Conservation (phyloP, 2,888 invertebrate genomes). For the Eupithecia insigniata region DNA sequence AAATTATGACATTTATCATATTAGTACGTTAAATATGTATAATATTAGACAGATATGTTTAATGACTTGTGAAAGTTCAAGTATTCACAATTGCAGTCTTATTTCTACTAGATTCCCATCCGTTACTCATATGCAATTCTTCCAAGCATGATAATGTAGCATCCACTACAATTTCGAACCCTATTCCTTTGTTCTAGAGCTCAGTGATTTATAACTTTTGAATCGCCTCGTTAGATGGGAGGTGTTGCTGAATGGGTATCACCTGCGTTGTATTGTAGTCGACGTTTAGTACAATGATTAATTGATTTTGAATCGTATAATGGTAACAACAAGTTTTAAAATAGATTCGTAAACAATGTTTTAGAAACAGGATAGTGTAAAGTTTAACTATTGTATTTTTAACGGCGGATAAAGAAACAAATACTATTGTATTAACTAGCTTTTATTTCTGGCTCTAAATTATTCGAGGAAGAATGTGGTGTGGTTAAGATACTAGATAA, state of each 20-base stretch:
- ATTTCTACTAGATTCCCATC: neutral
- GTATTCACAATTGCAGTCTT: neutral
- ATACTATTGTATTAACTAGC: neutral
- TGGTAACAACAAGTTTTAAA: constrained; percentile 22
- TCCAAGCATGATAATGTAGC: neutral
- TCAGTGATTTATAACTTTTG: constrained; percentile 19
- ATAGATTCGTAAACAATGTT: constrained; percentile 25
- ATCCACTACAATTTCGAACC: neutral
- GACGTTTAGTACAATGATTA: constrained; percentile 49
- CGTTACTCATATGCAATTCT: neutral
- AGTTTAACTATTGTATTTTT: constrained; percentile 19
- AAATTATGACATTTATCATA: no score
- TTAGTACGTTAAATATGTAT: no score
- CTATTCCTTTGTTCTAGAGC: constrained; percentile 20
- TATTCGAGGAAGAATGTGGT: neutral
- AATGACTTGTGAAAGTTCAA: no score
- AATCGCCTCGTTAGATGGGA: constrained; percentile 36
- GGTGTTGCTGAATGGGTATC: constrained; percentile 55
- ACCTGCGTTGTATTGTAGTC: constrained; percentile 57
- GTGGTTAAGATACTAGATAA: neutral
- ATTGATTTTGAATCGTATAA: constrained; percentile 33
- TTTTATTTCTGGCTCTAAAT: neutral
- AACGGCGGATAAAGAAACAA: constrained; percentile 4
- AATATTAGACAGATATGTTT: no score
- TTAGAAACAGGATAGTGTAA: constrained; percentile 23